A percentile compares a stretch with the other conserved stretches of the same genome.
phyloP scores from a whole-genome alignment of 2,888 invertebrate species.

The Agrilus biguttatus region DNA sequence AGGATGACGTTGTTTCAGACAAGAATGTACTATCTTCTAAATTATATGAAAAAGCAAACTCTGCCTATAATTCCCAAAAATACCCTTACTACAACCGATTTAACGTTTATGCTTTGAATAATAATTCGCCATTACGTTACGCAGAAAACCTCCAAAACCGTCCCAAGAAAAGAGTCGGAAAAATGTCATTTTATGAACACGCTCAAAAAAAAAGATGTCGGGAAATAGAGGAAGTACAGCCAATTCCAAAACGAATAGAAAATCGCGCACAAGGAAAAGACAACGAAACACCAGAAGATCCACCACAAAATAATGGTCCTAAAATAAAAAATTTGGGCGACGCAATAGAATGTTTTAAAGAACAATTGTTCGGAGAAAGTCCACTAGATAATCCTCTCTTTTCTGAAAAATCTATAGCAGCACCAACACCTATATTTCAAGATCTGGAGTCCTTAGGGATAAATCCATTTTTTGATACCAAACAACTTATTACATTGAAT shows the following conservation, averaged over 20 bases:
- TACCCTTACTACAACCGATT: constrained; percentile 48
- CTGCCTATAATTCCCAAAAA: constrained; percentile 25
- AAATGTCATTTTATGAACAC: constrained; percentile 53
- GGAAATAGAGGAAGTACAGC: constrained; percentile 40
- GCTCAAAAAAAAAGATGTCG: constrained; percentile 40
- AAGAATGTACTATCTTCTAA: too few relatives aligned
- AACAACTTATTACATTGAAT: too few relatives aligned
- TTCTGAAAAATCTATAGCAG: constrained; percentile 37
- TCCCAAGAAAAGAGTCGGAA: constrained; percentile 48
- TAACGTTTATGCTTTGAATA: constrained; percentile 30
- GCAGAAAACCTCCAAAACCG: constrained; percentile 46
- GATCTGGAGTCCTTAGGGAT: constrained; percentile 1
- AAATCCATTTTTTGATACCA: not conserved
- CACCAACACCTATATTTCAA: constrained; percentile 32
- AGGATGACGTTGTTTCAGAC: too few relatives aligned
- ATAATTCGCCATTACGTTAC: constrained; percentile 50
- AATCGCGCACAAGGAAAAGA: constrained; percentile 19
- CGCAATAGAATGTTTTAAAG: constrained; percentile 59
- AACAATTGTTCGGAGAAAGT: constrained; percentile 59
- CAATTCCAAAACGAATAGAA: constrained; percentile 35
- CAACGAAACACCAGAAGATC: constrained; percentile 15
- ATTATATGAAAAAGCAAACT: not conserved
- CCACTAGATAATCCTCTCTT: constrained; percentile 66
- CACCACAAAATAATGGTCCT: constrained; percentile 24
- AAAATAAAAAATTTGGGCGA: constrained; percentile 51